Evolutionary conservation across 2,113 vertebrate genomes (phyloP), one percentile per base, ranked within the genome.

Genomic region (Hiodon tergisus): DNA sequence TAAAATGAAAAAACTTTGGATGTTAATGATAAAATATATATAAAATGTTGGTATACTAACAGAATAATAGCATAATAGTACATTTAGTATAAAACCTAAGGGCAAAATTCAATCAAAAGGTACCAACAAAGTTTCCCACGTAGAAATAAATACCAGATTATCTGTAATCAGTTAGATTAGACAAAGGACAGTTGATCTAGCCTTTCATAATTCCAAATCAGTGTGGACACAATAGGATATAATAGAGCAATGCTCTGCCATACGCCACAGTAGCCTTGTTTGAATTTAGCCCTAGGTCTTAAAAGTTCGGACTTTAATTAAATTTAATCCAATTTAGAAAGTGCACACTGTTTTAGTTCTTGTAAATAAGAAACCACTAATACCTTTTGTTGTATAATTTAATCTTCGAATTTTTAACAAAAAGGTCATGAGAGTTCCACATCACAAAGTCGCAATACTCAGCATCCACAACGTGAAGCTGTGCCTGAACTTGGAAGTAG

Each of bases 401-500:
- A 62, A 62, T 62, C 60, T 58, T 58, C 57, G 8, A 55, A 55
- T 17, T 16, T 57, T 72, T 31, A 2, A 72, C 69, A 72, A 67
- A 69, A 57, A 77, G 13, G 69, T 72, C 9, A 72, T 72, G 72
- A 6, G 1, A 2, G 69, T 72, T 72, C 69, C 76, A 72, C 62
- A 72, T 62, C 7, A 67, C 54, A 72, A 77, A 75, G 65, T 75
- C 46, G n/a, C 73, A 75, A 17, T 77, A 77, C 17, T 72, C 61
- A 31, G 61, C 76, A 52, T 59, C 14, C 31, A 67, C 76, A 72
- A 72, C 59, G n/a, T 77, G 76, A 67, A 77, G 62, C 69, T 77
- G 61, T 58, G 61, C 69, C 70, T 77, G 69, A 4, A 72, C 54
- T 77, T 77, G 76, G 61, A 16, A 77, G 53, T 72, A 77, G 62